phyloP scores from a whole-genome alignment of 92 coral and sea anemone species.

The Heliopora coerulea region DNA sequence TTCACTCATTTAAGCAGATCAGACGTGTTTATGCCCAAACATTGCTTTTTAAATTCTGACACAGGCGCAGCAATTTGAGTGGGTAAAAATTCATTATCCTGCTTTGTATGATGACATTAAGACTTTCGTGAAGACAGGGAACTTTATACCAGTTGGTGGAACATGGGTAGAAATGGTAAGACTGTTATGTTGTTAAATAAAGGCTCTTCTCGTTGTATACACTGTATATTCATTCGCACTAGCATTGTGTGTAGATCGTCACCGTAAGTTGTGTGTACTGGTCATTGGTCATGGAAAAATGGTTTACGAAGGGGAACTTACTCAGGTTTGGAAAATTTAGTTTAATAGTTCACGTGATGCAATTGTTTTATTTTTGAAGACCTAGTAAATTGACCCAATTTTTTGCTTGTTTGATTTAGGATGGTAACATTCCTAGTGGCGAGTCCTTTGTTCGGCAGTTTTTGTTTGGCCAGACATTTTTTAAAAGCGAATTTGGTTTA shows the following conservation, averaged over 20 bases:
- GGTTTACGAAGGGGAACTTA: too few relatives aligned
- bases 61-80: constrained; percentile 91
- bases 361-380: too few relatives aligned
- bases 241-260: too few relatives aligned
- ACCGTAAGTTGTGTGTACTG: too few relatives aligned
- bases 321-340: too few relatives aligned
- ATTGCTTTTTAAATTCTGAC: neutral
- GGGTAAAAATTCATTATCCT: constrained; percentile 89
- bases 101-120: constrained; percentile 72
- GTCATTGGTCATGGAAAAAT: too few relatives aligned
- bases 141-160: constrained; percentile 93
- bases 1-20: neutral
- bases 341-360: too few relatives aligned
- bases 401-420: constrained; percentile 48
- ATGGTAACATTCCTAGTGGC: constrained; percentile 96
- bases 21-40: too few relatives aligned
- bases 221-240: too few relatives aligned
- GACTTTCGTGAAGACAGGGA: constrained; percentile 70
- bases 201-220: too few relatives aligned
- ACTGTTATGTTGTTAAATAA: too few relatives aligned
- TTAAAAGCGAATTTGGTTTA: constrained; percentile 74
- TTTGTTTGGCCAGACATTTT: constrained; percentile 88
- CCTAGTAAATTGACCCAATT: too few relatives aligned
- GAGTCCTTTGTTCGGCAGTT: constrained; percentile 96
- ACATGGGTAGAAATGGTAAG: constrained; percentile 98